These are phyloP conservation scores for Bettongia penicillata DNA, from an alignment of 2,113 vertebrate genomes.

Conservation along the genomic window DNA sequence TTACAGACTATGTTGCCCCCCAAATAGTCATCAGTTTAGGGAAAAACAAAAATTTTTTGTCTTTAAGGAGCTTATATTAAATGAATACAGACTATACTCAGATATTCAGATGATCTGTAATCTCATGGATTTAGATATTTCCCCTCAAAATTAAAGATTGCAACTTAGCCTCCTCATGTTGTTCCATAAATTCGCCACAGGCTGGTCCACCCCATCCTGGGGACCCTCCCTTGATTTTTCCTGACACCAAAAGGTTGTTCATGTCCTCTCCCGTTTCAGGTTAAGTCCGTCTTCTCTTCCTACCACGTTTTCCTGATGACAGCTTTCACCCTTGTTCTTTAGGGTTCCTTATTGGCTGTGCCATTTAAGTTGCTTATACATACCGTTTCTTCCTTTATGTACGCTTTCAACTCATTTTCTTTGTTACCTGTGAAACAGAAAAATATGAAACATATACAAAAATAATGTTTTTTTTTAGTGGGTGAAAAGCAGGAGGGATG, in stretches of 20 bases:
- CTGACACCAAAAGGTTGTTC: background rate
- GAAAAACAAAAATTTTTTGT: background rate
- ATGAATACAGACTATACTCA: background rate
- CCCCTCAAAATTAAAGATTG: background rate
- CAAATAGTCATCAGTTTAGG: background rate
- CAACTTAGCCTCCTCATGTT: background rate
- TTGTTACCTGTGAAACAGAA: background rate
- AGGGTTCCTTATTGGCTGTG: background rate
- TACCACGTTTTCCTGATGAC: background rate
- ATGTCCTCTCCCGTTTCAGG: background rate
- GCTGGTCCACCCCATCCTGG: background rate
- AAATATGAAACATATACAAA: background rate
- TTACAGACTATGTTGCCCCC: background rate
- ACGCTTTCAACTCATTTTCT: background rate
- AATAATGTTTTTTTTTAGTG: background rate
- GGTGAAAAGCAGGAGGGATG: background rate
- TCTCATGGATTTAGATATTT: background rate
- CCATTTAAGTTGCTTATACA: background rate
- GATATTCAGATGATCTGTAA: background rate
- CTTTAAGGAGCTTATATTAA: background rate
- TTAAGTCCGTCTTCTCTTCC: background rate
- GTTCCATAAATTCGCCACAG: background rate
- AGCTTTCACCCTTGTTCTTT: background rate
- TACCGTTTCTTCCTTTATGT: background rate
- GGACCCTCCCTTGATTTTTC: background rate